A percentile compares a stretch with the other conserved stretches of the same genome.
phyloP scores from a whole-genome alignment of 2,888 invertebrate genomes.

The Pseudanteris insignis region DNA sequence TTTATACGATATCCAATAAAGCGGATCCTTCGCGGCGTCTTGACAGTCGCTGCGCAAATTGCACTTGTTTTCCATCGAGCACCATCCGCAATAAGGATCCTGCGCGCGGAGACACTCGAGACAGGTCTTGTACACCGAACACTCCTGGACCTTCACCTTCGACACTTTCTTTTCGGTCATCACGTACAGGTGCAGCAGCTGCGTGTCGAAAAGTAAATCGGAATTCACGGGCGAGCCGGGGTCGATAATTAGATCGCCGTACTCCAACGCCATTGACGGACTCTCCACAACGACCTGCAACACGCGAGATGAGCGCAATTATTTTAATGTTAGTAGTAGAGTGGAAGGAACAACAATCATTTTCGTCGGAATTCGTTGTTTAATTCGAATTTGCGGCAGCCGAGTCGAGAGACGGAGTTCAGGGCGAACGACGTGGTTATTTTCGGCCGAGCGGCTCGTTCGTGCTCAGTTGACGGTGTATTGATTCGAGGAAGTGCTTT shows the following conservation, averaged over 20 bases:
- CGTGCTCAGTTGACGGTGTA: no score
- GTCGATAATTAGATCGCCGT: slow-evolving; percentile 87
- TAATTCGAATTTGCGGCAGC: slow-evolving; percentile 32
- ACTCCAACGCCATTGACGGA: slow-evolving; percentile 84
- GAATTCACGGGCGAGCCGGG: slow-evolving; percentile 84
- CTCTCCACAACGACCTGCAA: slow-evolving; percentile 87
- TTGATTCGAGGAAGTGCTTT: no score
- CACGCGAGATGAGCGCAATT: slow-evolving; percentile 21
- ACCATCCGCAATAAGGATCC: slow-evolving; percentile 98
- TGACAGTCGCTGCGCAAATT: slow-evolving; percentile 90
- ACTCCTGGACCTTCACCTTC: slow-evolving; percentile 94
- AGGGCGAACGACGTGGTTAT: slow-evolving; percentile 4
- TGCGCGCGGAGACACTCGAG: slow-evolving; percentile 91
- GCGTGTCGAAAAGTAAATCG: slow-evolving; percentile 91
- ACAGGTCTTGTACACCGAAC: slow-evolving; percentile 89
- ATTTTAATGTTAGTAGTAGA: no score
- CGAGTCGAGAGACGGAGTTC: no score
- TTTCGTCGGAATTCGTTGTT: slow-evolving; percentile 29
- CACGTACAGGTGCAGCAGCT: slow-evolving; percentile 90
- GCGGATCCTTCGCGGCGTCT: slow-evolving; percentile 88
- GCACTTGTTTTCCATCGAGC: slow-evolving; percentile 95
- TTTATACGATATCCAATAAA: slow-evolving; percentile 96
- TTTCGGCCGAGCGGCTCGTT: neutral
- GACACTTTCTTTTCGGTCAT: slow-evolving; percentile 93
- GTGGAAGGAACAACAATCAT: no score